A percentile compares a stretch with the other conserved stretches of the same genome.
Evolutionary conservation across 1,140 invertebrate genomes (phyloP).

Genomic region (Rhyzopertha dominica): DNA sequence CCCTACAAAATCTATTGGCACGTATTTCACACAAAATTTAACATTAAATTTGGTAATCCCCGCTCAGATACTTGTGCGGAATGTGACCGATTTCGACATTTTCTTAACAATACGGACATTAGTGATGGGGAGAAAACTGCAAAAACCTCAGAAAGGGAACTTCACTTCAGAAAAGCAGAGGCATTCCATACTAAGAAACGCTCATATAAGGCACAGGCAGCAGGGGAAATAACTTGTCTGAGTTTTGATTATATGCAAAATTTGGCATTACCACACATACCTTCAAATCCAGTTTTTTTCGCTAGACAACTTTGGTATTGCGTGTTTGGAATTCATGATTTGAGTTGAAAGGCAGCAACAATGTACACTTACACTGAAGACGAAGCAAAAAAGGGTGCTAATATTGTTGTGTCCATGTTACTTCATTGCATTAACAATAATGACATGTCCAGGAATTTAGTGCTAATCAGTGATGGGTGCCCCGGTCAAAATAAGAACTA

Average conservation of each 20-base stretch:
- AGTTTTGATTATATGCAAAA: conserved; percentile 23
- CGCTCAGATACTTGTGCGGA: conserved; percentile 5
- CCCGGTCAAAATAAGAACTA: conserved; percentile 14
- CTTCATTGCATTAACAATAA: conserved; percentile 17
- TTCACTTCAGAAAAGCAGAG: conserved; percentile 8
- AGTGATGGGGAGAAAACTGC: not conserved
- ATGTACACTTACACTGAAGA: conserved; percentile 25
- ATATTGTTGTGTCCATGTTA: conserved; percentile 20
- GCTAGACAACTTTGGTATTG: conserved; percentile 17
- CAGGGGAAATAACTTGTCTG: conserved; percentile 2
- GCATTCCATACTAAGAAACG: not conserved
- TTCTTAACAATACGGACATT: conserved; percentile 1
- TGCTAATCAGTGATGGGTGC: conserved; percentile 10
- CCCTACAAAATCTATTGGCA: conserved; percentile 7
- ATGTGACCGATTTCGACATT: conserved; percentile 10
- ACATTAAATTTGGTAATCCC: conserved; percentile 7
- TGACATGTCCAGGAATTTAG: not conserved
- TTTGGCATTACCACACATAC: conserved; percentile 14
- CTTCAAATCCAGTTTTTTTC: conserved; percentile 20
- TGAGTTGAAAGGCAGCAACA: conserved; percentile 11
- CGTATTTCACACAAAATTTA: conserved; percentile 7
- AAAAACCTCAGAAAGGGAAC: not conserved
- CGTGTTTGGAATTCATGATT: conserved; percentile 16
- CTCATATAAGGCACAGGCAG: conserved; percentile 4
- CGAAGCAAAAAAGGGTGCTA: conserved; percentile 15